Evolutionary conservation across 1,140 invertebrate species (phyloP).

Genomic region (Onthophagus taurus): DNA sequence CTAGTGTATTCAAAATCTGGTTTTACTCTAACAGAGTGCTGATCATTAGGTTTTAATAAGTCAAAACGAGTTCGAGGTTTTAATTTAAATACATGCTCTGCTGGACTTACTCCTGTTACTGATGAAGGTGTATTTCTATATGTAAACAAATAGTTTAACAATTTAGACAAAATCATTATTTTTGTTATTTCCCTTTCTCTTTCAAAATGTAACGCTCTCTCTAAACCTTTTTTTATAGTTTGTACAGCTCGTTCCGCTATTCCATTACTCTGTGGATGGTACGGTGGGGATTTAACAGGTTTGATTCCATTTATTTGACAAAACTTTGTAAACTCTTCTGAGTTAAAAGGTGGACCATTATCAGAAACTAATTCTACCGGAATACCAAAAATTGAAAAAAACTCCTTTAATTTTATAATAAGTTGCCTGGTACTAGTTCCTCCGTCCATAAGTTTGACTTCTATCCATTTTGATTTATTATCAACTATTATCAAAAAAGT

Average conservation of each 20-base stretch:
- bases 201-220: background rate
- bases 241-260: conserved; percentile 32
- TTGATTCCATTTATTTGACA: conserved; percentile 34
- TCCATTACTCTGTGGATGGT: conserved; percentile 39
- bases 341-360: conserved; percentile 38
- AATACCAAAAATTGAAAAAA: conserved; percentile 26
- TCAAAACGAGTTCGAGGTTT: conserved; percentile 9
- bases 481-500: conserved; percentile 12
- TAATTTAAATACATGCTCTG: conserved; percentile 8
- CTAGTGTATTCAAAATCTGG: no score
- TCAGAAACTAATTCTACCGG: conserved; percentile 38
- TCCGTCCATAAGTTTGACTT: conserved; percentile 13
- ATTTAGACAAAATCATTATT: conserved; percentile 3
- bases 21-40: no score
- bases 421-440: conserved; percentile 13
- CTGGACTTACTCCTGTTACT: conserved; percentile 4
- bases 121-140: conserved; percentile 6
- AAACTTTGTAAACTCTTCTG: conserved; percentile 36
- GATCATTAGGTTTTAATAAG: conserved; percentile 12
- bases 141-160: conserved; percentile 9
- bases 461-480: conserved; percentile 16
- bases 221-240: conserved; percentile 11
- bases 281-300: conserved; percentile 32
- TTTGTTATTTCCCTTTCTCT: background rate
- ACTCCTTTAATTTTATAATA: conserved; percentile 17